A percentile compares a stretch with the other conserved stretches of the same genome.
Evolutionary conservation across 2,888 invertebrate genomes (phyloP).

Genomic region (Yponomeuta malinellus): DNA sequence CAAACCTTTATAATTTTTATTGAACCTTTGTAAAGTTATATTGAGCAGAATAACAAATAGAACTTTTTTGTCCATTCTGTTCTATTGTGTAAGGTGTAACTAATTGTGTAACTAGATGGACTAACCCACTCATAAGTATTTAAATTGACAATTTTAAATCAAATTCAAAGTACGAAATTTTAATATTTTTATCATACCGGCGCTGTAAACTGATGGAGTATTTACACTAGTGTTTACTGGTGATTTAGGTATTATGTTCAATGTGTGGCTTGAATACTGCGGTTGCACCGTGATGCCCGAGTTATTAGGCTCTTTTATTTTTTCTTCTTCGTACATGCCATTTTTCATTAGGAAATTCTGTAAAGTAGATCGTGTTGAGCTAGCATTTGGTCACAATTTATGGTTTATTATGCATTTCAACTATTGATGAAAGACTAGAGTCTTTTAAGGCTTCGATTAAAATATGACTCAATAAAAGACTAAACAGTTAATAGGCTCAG

Average conservation of each 20-base stretch:
- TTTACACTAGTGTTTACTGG: conserved; percentile 21
- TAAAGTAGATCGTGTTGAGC: conserved; percentile 18
- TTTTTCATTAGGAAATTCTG: conserved; percentile 48
- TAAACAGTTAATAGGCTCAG: no score
- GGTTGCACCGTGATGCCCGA: neutral
- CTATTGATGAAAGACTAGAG: no score
- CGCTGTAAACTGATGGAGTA: conserved; percentile 36
- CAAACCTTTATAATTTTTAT: no score
- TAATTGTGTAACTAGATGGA: neutral
- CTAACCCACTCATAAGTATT: neutral
- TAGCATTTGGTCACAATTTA: no score
- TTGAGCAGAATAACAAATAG: no score
- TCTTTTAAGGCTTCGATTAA: no score
- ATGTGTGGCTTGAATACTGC: neutral
- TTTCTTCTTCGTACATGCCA: conserved; percentile 36
- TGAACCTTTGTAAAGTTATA: no score
- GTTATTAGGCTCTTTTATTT: conserved; percentile 24
- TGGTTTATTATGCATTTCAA: neutral
- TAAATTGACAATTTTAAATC: neutral
- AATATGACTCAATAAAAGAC: no score
- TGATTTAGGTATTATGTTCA: neutral
- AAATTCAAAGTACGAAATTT: neutral
- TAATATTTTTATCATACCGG: neutral
- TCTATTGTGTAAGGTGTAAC: no score
- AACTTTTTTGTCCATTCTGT: no score